These are phyloP conservation scores for Calameuta idolon DNA, from an alignment of 2,888 invertebrate species.

Conservation along the genomic window DNA sequence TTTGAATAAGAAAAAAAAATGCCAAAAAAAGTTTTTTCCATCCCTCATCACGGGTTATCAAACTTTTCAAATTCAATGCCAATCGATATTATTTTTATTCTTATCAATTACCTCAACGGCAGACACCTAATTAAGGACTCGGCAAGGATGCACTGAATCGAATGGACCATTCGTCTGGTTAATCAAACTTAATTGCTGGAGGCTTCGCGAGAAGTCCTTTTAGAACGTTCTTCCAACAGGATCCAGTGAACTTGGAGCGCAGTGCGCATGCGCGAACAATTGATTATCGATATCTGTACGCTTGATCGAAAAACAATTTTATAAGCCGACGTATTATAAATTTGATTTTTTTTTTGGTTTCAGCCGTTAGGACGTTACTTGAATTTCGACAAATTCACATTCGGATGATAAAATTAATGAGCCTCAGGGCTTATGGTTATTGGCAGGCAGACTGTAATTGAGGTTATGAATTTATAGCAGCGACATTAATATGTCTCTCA, in stretches of 20 bases:
- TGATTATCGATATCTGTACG: not conserved
- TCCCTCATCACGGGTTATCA: not conserved
- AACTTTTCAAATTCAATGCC: not conserved
- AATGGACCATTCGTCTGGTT: not conserved
- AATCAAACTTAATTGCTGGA: not conserved
- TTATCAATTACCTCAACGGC: not conserved
- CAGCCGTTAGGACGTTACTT: not conserved
- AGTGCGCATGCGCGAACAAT: not conserved
- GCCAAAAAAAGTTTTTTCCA: too few species aligned
- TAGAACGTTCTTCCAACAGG: not conserved
- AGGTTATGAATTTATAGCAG: not conserved
- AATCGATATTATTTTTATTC: not conserved
- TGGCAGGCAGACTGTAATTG: not conserved
- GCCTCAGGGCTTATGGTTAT: not conserved
- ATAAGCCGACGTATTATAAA: too few species aligned
- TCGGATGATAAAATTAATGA: not conserved
- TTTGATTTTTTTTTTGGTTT: too few species aligned
- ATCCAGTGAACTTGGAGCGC: not conserved
- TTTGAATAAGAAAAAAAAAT: not conserved
- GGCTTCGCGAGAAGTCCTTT: not conserved
- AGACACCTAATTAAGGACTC: not conserved
- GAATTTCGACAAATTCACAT: not conserved
- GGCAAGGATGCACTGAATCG: not conserved
- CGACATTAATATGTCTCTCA: not conserved
- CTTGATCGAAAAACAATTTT: not conserved